phyloP scores from a whole-genome alignment of 2,888 invertebrate genomes.

The Alloplasta piceator region DNA sequence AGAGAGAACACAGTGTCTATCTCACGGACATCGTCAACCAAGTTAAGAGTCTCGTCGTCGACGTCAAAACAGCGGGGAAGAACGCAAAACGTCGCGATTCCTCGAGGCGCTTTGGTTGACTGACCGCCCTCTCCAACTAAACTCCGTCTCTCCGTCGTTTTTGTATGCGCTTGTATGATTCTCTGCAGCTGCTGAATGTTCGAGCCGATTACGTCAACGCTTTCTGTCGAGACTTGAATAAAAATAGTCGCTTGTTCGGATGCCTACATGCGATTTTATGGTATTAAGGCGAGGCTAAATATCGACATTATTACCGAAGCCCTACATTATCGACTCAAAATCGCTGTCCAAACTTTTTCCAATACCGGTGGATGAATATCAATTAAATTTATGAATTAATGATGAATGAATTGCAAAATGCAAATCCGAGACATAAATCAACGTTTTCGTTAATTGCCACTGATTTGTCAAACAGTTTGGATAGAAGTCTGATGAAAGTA shows the following conservation, averaged over 20 bases:
- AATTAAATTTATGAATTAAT: too few relatives aligned
- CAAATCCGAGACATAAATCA: too few relatives aligned
- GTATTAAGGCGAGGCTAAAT: too few relatives aligned
- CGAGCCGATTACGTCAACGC: conserved; percentile 61
- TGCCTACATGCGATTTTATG: too few relatives aligned
- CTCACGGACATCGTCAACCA: conserved; percentile 35
- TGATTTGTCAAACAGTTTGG: too few relatives aligned
- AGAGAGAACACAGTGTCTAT: conserved; percentile 59
- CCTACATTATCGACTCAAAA: too few relatives aligned
- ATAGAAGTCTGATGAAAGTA: too few relatives aligned
- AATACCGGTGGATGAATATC: too few relatives aligned
- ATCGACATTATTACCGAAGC: too few relatives aligned
- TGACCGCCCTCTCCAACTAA: conserved; percentile 63
- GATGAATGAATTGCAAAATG: too few relatives aligned
- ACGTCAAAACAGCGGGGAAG: background rate
- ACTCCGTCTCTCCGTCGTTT: conserved; percentile 27
- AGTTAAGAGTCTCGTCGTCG: conserved; percentile 43
- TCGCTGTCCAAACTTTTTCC: too few relatives aligned
- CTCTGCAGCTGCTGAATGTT: conserved; percentile 64
- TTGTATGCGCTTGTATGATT: conserved; percentile 19
- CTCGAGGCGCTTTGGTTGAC: conserved; percentile 70
- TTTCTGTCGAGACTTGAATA: conserved; percentile 35
- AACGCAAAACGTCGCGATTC: conserved; percentile 35
- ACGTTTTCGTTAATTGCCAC: too few relatives aligned
- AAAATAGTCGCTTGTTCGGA: conserved; percentile 49